Evolutionary conservation across 92 coral and sea anemone species (phyloP), one percentile per base, ranked within the genome.

Genomic region (Montipora capitata): DNA sequence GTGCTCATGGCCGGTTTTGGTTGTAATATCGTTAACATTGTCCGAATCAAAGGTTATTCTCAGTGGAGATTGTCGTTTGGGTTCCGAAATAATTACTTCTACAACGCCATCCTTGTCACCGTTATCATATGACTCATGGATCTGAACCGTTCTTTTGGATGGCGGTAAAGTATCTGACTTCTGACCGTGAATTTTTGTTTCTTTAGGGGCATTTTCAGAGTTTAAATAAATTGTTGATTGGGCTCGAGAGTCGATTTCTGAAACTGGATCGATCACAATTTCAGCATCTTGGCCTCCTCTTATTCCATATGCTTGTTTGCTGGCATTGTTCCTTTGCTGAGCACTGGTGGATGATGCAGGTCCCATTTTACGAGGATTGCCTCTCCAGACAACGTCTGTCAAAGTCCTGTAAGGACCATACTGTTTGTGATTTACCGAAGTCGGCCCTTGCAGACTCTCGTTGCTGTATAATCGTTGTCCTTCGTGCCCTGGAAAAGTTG

Each of bases 381-480:
- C 39, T 54, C 3, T n/a, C 39, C 2, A 40, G 16, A 40, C 8
- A 35, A n/a, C 17, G 9, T 7, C 45, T 51, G 38, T 80, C 15
- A 81, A 4, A 2, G n/a, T 68, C 13, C 70, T 81, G 54, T 68
- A 39, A 49, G 76, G 77, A 35, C 49, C 76, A 40, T 74, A 40
- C 35, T 49, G 77, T 52, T 81, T 52, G 39, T 80, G 77, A 41
- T 52, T 3, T 7, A 39, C 39, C 54, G 85, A 40, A 51, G 68
- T 79, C 63, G 18, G 45, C 43, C 15, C n/a, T 5, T 69, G 56
- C 38, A 1, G 56, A 49, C 14, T 16, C 10, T 61, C 14, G 40
- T 2, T 15, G 54, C 7, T 59, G 54, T 61, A 61, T 12, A 10
- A 77, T 13, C 39, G 68, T 35, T 59, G 51, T 40, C 4, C 56